These are phyloP conservation scores for Takifugu rubripes DNA, from an alignment of 2,797 vertebrate genomes.

Conservation along the genomic window DNA sequence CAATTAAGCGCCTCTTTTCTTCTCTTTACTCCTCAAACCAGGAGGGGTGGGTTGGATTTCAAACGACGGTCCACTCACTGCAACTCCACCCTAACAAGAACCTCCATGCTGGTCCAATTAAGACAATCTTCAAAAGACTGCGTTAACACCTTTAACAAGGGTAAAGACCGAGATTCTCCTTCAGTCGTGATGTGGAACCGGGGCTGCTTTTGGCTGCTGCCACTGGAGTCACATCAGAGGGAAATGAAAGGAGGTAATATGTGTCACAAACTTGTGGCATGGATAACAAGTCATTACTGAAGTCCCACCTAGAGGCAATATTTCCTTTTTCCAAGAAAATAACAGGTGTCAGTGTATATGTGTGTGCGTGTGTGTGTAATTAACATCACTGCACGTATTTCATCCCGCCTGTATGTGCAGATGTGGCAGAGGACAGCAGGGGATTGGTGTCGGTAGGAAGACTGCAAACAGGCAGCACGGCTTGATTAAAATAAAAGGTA, in stretches of 20 bases:
- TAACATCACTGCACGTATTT: not conserved
- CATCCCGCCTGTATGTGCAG: not conserved
- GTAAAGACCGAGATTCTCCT: constrained; percentile 56
- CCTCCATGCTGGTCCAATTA: constrained; percentile 66
- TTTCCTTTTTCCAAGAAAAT: too few relatives aligned
- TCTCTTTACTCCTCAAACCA: constrained; percentile 59
- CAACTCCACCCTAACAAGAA: constrained; percentile 9
- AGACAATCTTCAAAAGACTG: constrained; percentile 70
- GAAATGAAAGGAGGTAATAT: too few relatives aligned
- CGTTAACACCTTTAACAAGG: constrained; percentile 65
- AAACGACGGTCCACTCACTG: constrained; percentile 36
- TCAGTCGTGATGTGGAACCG: constrained; percentile 24
- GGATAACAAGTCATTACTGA: too few relatives aligned
- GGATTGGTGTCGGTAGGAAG: not conserved
- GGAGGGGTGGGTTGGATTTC: constrained; percentile 33
- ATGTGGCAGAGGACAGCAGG: not conserved
- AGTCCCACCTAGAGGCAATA: too few relatives aligned
- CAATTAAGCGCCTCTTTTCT: constrained; percentile 67
- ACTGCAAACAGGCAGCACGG: not conserved
- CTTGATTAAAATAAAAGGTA: not conserved
- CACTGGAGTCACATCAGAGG: too few relatives aligned
- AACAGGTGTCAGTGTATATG: too few relatives aligned
- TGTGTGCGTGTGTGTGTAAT: not conserved
- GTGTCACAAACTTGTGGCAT: too few relatives aligned
- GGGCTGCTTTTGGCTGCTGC: too few relatives aligned